These are phyloP conservation scores for Crocallis elinguaria DNA, from an alignment of 2,888 invertebrate species.

Conservation along the genomic window DNA sequence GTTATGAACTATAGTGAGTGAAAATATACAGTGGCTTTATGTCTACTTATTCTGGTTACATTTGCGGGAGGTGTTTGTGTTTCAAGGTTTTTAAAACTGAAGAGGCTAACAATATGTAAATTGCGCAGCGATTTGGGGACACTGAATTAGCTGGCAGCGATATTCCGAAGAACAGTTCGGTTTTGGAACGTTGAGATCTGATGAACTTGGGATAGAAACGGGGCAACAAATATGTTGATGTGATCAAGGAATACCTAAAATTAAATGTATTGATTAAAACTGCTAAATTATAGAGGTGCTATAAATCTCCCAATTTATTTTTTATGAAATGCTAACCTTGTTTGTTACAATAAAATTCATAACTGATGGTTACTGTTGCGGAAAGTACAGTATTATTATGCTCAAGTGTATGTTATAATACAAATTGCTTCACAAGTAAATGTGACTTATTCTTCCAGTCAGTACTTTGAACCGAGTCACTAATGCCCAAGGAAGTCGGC, in stretches of 20 bases:
- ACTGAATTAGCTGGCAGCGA: constrained; percentile 22
- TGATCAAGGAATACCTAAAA: too few species aligned
- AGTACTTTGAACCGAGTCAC: too few species aligned
- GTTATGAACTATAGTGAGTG: constrained; percentile 27
- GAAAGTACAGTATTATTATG: constrained; percentile 22
- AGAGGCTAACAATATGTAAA: constrained; percentile 47
- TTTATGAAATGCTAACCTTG: too few species aligned
- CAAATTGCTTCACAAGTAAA: constrained; percentile 15
- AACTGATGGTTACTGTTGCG: background rate
- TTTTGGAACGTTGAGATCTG: constrained; percentile 15
- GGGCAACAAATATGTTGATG: background rate
- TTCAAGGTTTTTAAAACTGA: constrained; percentile 29
- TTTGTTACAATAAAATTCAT: background rate
- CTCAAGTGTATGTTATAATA: constrained; percentile 35
- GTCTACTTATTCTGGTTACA: background rate
- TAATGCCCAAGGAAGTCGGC: too few species aligned
- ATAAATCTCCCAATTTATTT: too few species aligned
- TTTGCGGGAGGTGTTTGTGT: constrained; percentile 2
- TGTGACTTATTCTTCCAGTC: background rate
- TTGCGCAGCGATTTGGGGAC: constrained; percentile 34
- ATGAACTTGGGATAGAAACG: background rate
- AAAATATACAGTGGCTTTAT: background rate
- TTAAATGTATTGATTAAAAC: too few species aligned
- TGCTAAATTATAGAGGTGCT: too few species aligned
- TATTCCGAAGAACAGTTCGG: background rate